phyloP scores from a whole-genome alignment of 2,888 invertebrate genomes.

The Mesorhabditis spiculigera region DNA sequence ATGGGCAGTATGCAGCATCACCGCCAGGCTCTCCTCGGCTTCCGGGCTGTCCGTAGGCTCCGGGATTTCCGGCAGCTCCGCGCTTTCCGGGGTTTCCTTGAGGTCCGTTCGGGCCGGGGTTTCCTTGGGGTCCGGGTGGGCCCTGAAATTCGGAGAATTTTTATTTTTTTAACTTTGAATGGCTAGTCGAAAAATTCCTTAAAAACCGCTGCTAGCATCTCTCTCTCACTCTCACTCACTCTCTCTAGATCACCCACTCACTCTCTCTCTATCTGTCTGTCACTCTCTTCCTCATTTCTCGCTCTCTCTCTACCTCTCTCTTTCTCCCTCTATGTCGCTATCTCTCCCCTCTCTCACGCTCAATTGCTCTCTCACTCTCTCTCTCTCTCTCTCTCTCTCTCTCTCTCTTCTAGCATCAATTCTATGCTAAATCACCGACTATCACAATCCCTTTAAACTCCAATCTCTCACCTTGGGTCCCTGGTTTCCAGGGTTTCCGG shows the following conservation, averaged over 20 bases:
- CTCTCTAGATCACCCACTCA: too few species aligned
- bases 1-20: conserved; percentile 6
- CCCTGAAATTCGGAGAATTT: conserved; percentile 11
- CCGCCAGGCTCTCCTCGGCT: conserved; percentile 22
- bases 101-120: conserved; percentile 25
- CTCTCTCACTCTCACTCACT: neutral
- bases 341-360: too few species aligned
- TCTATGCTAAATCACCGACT: conserved; percentile 8
- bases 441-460: too few species aligned
- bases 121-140: conserved; percentile 21
- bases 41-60: conserved; percentile 24
- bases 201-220: neutral
- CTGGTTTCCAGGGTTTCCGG: neutral
- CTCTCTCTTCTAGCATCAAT: too few species aligned
- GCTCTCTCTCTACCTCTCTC: too few species aligned
- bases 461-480: neutral
- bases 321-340: too few species aligned
- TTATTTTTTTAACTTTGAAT: neutral
- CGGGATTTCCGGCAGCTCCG: conserved; percentile 21
- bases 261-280: too few species aligned
- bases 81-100: conserved; percentile 21
- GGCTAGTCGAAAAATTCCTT: neutral
- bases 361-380: too few species aligned
- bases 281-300: too few species aligned
- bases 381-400: too few species aligned